These are phyloP conservation scores for Ptychadena robeensis DNA, from an alignment of 2,797 vertebrate species.

Conservation along the genomic window DNA sequence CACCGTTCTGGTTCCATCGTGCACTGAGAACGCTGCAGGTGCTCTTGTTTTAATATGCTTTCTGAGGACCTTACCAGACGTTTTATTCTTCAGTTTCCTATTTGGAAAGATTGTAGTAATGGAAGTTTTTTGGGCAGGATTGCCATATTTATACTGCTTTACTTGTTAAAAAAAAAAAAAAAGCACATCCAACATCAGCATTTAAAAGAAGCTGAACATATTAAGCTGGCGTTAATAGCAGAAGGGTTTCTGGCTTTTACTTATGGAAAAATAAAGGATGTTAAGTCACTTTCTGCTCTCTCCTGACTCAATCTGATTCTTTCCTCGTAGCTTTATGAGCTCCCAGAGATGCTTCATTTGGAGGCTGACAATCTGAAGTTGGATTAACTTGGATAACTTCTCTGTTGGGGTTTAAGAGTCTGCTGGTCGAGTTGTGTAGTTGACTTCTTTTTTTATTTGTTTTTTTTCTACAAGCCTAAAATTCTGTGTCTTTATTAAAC, in stretches of 20 bases:
- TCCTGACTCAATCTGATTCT: conserved; percentile 44
- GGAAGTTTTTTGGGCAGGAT: conserved; percentile 50
- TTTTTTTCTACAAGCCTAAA: no score
- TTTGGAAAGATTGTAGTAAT: conserved; percentile 52
- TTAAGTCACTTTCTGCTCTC: conserved; percentile 36
- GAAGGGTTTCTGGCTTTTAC: conserved; percentile 48
- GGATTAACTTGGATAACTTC: conserved; percentile 15
- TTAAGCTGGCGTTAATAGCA: conserved; percentile 52
- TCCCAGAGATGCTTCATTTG: conserved; percentile 31
- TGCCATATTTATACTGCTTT: conserved; percentile 48
- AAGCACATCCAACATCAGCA: conserved; percentile 54
- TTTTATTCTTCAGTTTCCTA: conserved; percentile 48
- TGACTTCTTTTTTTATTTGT: no score
- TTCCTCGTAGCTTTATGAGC: conserved; percentile 9
- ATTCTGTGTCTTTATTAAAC: no score
- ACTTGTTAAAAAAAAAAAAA: conserved; percentile 56
- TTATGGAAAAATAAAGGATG: conserved; percentile 48
- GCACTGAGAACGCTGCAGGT: conserved; percentile 26
- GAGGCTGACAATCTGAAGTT: neutral
- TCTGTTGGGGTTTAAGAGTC: conserved; percentile 3
- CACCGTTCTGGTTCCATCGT: conserved; percentile 11
- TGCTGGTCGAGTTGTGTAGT: conserved; percentile 8
- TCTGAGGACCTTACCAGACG: conserved; percentile 46
- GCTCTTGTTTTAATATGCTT: conserved; percentile 37
- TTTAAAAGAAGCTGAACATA: conserved; percentile 48